These are phyloP conservation scores for Varanus salvator DNA, from an alignment of 2,113 vertebrate genomes.

Conservation along the genomic window DNA sequence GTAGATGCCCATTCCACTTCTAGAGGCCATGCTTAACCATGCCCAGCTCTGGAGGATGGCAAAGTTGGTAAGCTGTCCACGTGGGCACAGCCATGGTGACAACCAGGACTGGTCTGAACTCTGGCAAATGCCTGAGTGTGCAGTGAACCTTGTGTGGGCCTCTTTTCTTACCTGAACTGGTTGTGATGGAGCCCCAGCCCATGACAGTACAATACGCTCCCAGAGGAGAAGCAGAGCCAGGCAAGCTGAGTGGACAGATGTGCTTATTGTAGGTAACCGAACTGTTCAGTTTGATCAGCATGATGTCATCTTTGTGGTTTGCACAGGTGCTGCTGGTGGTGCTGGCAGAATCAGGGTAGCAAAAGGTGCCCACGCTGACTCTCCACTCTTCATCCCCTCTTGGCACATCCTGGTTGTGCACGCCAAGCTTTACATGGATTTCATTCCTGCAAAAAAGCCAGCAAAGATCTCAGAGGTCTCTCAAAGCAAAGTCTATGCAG, in stretches of 20 bases:
- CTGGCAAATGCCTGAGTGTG: background rate
- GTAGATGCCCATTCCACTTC: too few species aligned
- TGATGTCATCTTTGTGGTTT: background rate
- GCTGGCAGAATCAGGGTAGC: background rate
- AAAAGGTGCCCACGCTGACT: background rate
- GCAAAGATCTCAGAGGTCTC: background rate
- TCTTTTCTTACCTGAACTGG: background rate
- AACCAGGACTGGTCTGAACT: background rate
- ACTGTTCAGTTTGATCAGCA: conserved; percentile 15
- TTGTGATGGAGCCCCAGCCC: conserved; percentile 2
- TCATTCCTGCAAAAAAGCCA: background rate
- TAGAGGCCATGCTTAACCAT: too few species aligned
- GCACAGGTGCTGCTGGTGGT: rapidly evolving
- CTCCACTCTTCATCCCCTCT: background rate
- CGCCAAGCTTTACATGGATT: background rate
- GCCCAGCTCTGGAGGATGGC: too few species aligned
- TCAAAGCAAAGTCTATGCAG: background rate
- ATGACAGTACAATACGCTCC: background rate
- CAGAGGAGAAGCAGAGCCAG: background rate
- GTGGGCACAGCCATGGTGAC: too few species aligned
- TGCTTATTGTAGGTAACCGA: background rate
- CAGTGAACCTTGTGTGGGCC: background rate
- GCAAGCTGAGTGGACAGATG: background rate
- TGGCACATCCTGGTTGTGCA: background rate
- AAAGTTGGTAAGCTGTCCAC: too few species aligned